A percentile compares a stretch with the other conserved stretches of the same genome.
These are phyloP conservation scores for Psophia crepitans DNA, from an alignment of 2,113 vertebrate species.

Conservation along the genomic window DNA sequence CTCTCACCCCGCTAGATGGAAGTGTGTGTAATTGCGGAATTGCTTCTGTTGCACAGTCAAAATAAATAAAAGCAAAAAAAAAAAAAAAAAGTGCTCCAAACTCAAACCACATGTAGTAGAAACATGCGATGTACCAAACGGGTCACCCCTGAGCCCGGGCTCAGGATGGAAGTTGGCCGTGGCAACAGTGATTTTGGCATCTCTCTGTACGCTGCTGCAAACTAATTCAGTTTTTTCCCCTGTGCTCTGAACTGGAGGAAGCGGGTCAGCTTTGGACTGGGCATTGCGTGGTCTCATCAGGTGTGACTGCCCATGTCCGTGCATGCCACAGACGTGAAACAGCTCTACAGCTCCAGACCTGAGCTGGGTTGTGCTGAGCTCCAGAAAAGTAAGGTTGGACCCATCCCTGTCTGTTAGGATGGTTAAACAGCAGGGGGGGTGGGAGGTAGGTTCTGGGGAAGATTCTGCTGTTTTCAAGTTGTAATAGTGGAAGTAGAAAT, in stretches of 20 bases:
- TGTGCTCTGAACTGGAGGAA: background rate
- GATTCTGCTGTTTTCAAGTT: background rate
- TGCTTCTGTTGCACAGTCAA: background rate
- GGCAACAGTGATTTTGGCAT: background rate
- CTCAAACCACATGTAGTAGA: rapidly evolving
- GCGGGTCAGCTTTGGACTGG: background rate
- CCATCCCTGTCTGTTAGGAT: rapidly evolving
- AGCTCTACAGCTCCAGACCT: background rate
- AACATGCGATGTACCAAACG: background rate
- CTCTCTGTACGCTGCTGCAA: background rate
- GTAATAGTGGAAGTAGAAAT: background rate
- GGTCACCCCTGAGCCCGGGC: background rate
- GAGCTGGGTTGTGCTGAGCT: background rate
- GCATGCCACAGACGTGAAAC: rapidly evolving
- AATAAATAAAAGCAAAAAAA: background rate
- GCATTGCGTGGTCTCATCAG: background rate
- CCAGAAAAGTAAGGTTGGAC: background rate
- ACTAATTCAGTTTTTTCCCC: rapidly evolving
- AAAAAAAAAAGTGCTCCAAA: too few relatives aligned
- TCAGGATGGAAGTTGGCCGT: background rate
- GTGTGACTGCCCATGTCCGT: background rate
- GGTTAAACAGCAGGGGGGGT: background rate
- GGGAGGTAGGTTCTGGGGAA: background rate
- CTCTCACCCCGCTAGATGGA: background rate
- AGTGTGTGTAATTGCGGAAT: background rate